Evolutionary conservation across 2,113 vertebrate species (phyloP), one percentile per base, ranked within the genome.

Genomic region (Oryzias melastigma): DNA sequence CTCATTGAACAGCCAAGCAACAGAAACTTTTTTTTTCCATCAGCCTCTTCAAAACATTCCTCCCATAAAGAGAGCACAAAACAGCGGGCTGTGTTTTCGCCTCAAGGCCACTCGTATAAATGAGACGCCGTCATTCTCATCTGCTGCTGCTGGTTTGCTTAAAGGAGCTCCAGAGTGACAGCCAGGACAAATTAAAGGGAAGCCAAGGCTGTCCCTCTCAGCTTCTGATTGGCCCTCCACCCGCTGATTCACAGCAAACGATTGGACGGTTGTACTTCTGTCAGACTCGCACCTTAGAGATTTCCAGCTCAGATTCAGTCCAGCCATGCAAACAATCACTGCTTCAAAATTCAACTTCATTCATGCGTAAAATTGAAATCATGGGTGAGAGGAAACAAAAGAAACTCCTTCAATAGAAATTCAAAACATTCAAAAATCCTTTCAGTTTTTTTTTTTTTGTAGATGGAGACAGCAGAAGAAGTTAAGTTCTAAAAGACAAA

Each of bases 151-250:
- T 59, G 35, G 35, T 67, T 56, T 22, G 53, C 46, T 55, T 57
- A 12, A 59, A 60, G 58, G 55, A 48, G 42, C 6, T 7, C 44
- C 24, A 55, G n/a, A 1, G 10, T 54, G 54, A 68, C 49, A 60
- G 73, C 68, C 60, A n/a, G 24, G 40, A 52, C 41, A 59, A 49
- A 72, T 77, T 45, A 56, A 65, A 65, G 58, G 24, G 16, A 2
- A n/a, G 22, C 55, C 52, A 25, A 51, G 62, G 7, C 48, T 7
- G 59, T 58, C 24, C 20, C 2, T 59, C 25, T 7, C 25, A 77
- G 50, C 13, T 0, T 60, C 47, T 76, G 75, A 73, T 73, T 81
- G 68, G 49, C 47, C 69, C 43, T 68, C 62, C 68, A 74, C 76
- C 66, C 20, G 2, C 15, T 59, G 53, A 63, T 69, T 54, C 35